A percentile compares a stretch with the other conserved stretches of the same genome.
Conservation (phyloP, 2,888 invertebrate species). For the Andrena flavipes region DNA sequence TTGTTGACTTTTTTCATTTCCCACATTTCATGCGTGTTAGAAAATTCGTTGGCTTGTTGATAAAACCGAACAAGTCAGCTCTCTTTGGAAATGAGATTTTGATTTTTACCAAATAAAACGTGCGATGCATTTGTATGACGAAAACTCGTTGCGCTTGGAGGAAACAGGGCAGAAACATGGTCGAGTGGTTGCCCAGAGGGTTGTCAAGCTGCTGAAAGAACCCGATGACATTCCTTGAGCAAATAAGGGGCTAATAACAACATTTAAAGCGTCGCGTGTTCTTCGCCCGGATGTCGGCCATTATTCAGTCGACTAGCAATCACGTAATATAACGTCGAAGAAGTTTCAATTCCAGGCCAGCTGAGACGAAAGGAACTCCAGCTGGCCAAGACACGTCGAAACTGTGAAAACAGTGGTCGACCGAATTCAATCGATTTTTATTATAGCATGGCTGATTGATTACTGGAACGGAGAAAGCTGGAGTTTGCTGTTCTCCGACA, state of each 20-base stretch:
- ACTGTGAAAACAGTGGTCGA: conserved; percentile 12
- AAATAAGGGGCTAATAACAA: conserved; percentile 62
- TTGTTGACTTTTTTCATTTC: too few species aligned
- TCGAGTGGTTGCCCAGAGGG: conserved; percentile 35
- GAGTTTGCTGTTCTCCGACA: not conserved
- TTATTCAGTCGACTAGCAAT: conserved; percentile 52
- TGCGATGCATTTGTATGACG: not conserved
- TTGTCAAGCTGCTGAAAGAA: conserved; percentile 48
- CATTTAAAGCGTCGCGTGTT: conserved; percentile 61
- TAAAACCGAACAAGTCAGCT: too few species aligned
- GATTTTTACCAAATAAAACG: not conserved
- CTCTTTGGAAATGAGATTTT: too few species aligned
- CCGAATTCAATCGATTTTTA: conserved; percentile 45
- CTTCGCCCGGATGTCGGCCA: conserved; percentile 53
- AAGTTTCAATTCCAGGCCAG: conserved; percentile 43
- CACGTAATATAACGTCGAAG: conserved; percentile 50
- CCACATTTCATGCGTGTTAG: too few species aligned
- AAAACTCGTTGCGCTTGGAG: conserved; percentile 12
- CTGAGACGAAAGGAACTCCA: conserved; percentile 30
- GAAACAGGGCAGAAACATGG: conserved; percentile 49
- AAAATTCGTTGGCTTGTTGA: too few species aligned
- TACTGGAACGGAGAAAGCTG: not conserved
- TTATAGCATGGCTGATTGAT: not conserved
- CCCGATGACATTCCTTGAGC: conserved; percentile 62
- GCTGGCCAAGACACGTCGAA: conserved; percentile 8